Evolutionary conservation across 2,888 invertebrate genomes (phyloP).

Genomic region (Lasioglossum malachurum): DNA sequence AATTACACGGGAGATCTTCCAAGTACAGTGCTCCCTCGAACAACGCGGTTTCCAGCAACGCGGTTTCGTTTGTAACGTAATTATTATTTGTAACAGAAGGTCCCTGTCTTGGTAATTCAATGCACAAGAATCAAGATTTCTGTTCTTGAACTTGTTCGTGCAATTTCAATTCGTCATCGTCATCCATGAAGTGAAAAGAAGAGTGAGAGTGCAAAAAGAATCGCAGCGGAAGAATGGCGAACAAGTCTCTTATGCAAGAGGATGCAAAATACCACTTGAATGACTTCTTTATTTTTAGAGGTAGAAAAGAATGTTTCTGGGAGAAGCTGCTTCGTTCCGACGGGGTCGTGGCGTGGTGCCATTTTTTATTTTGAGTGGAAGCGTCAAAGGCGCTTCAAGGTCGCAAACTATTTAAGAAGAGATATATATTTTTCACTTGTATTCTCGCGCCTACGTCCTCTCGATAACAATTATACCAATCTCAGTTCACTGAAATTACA

Average conservation of each 20-base stretch:
- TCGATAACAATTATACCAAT: not conserved
- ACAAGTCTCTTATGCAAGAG: slow-evolving; percentile 9
- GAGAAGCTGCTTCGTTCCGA: slow-evolving; percentile 2
- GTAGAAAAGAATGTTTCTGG: not conserved
- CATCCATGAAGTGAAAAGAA: not conserved
- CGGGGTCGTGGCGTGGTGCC: slow-evolving; percentile 10
- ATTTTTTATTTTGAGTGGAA: not conserved
- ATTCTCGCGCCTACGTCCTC: not conserved
- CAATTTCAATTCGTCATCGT: not conserved
- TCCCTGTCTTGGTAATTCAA: not conserved
- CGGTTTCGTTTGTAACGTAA: too few relatives aligned
- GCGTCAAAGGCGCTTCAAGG: not conserved
- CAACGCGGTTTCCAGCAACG: too few relatives aligned
- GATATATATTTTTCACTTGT: not conserved
- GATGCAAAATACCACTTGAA: slow-evolving; percentile 13
- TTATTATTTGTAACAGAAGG: not conserved
- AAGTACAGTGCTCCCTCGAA: too few relatives aligned
- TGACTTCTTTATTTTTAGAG: slow-evolving; percentile 2
- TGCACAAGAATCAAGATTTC: not conserved
- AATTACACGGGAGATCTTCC: not conserved
- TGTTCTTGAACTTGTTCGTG: not conserved
- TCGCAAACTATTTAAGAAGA: not conserved
- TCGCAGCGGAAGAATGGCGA: not conserved
- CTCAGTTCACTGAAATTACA: not conserved
- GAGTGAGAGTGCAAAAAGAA: not conserved